phyloP scores from a whole-genome alignment of 1,140 invertebrate genomes.

The Stegodyphus mimosarum region DNA sequence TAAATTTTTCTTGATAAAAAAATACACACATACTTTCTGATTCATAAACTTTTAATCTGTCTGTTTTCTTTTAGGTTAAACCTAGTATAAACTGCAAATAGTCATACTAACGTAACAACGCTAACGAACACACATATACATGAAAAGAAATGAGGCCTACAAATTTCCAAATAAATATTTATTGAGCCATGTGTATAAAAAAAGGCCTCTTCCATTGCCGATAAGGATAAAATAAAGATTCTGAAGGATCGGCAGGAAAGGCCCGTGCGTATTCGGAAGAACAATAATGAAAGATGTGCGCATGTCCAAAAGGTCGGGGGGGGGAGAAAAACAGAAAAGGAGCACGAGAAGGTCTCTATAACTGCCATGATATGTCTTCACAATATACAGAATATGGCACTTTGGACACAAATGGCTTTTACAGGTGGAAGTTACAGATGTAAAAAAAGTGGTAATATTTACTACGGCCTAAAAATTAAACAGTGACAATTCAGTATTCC shows the following conservation, averaged over 20 bases:
- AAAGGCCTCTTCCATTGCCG: constrained; percentile 37
- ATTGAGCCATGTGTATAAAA: constrained; percentile 53
- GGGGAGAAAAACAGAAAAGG: background rate
- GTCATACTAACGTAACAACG: too few relatives aligned
- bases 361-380: constrained; percentile 34
- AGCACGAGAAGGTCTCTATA: background rate
- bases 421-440: background rate
- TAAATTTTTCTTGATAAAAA: too few relatives aligned
- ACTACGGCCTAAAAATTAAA: background rate
- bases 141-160: too few relatives aligned
- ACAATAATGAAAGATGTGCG: constrained; percentile 18
- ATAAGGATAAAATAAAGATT: constrained; percentile 49
- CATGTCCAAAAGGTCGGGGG: constrained; percentile 1
- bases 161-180: constrained; percentile 51
- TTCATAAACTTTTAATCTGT: too few relatives aligned
- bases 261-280: constrained; percentile 46
- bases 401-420: constrained; percentile 1
- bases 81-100: too few relatives aligned
- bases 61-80: too few relatives aligned
- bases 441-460: background rate
- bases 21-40: too few relatives aligned
- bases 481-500: background rate
- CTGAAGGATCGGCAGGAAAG: constrained; percentile 13
- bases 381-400: constrained; percentile 37
- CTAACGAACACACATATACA: too few relatives aligned